Conservation (phyloP, 1,140 invertebrate genomes). For the Meteorus sp. region DNA sequence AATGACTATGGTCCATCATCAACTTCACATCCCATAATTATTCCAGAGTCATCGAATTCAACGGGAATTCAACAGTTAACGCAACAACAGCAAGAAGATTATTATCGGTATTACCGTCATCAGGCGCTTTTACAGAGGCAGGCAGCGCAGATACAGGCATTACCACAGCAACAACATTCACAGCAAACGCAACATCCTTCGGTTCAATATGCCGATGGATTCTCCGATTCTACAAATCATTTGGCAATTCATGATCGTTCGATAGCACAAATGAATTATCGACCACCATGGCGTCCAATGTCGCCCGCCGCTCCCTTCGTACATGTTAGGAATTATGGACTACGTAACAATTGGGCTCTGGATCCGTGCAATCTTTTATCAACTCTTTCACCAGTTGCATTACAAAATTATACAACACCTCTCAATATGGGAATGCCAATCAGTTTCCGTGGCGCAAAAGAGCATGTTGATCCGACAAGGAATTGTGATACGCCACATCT, state of each 20-base stretch:
- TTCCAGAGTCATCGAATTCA: constrained; percentile 1
- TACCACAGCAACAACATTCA: constrained; percentile 5
- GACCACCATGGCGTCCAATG: constrained; percentile 4
- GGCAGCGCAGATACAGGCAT: neutral
- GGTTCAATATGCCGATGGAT: neutral
- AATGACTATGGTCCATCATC: neutral
- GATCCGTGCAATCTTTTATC: constrained; percentile 20
- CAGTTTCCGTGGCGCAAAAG: constrained; percentile 11
- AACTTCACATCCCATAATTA: neutral
- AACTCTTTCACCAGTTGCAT: constrained; percentile 6
- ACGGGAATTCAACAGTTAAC: neutral
- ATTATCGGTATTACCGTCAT: neutral
- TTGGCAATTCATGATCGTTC: neutral
- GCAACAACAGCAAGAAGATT: neutral
- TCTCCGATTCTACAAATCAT: neutral
- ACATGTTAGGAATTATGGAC: neutral
- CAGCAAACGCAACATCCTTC: neutral
- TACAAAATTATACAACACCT: constrained; percentile 9
- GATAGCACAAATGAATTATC: constrained; percentile 8
- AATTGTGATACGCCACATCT: constrained; percentile 44
- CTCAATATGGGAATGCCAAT: neutral
- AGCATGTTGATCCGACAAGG: constrained; percentile 14
- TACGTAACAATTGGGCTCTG: constrained; percentile 16
- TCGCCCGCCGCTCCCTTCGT: neutral
- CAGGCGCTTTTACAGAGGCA: too few species aligned